These are phyloP conservation scores for Drosophila neocordata DNA, from an alignment of 1,140 invertebrate genomes.

Conservation along the genomic window DNA sequence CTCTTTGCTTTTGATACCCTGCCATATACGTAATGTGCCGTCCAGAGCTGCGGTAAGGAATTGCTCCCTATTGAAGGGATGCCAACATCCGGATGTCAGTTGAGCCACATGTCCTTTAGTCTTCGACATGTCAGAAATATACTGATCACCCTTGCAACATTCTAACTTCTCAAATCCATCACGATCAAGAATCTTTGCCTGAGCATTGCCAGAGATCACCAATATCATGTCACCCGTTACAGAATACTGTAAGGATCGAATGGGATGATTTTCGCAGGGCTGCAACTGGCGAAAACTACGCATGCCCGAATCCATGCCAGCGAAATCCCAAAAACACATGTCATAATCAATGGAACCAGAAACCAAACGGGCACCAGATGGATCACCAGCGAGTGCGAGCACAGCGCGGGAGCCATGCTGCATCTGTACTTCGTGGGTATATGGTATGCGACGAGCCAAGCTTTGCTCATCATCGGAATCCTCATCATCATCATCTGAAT, in stretches of 20 bases:
- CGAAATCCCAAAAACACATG: constrained; percentile 98
- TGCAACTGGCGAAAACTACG: constrained; percentile 95
- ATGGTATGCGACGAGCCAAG: constrained; percentile 88
- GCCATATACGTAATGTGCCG: constrained; percentile 96
- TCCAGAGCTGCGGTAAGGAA: constrained; percentile 98
- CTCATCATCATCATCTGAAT: constrained; percentile 56
- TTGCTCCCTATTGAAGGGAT: constrained; percentile 95
- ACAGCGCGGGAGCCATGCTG: constrained; percentile 94
- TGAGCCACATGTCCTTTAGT: constrained; percentile 98
- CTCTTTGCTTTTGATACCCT: constrained; percentile 89
- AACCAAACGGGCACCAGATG: constrained; percentile 94
- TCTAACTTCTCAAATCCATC: constrained; percentile 98
- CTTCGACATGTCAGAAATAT: constrained; percentile 95
- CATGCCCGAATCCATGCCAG: constrained; percentile 96
- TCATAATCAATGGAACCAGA: constrained; percentile 98
- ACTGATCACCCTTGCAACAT: constrained; percentile 98
- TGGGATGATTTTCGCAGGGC: constrained; percentile 98
- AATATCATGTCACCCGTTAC: constrained; percentile 97
- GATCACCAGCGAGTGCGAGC: constrained; percentile 94
- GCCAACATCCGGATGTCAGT: constrained; percentile 96
- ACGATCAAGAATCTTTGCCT: constrained; percentile 97
- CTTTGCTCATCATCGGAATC: constrained; percentile 84
- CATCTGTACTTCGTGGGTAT: constrained; percentile 91
- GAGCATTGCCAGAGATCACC: constrained; percentile 94
- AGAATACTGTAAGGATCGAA: constrained; percentile 95